Conservation (phyloP, 2,113 vertebrate genomes). For the Poeciliopsis turrubarensis region DNA sequence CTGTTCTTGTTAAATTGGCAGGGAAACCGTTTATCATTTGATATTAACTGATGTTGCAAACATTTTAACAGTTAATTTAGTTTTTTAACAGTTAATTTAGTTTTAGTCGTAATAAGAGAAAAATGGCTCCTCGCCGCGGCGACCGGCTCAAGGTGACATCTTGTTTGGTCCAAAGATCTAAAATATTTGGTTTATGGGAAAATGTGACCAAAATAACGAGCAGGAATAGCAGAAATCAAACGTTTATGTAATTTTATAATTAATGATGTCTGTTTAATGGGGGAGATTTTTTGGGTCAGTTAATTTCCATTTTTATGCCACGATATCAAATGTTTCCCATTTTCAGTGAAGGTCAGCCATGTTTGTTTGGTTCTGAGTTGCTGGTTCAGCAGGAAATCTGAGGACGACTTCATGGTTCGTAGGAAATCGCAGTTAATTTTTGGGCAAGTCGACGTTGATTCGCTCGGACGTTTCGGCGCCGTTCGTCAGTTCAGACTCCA, state of each 20-base stretch:
- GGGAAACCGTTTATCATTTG: background rate
- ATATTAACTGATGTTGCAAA: background rate
- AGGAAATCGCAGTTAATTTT: background rate
- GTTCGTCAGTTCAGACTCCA: background rate
- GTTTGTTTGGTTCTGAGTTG: background rate
- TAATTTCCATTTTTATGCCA: background rate
- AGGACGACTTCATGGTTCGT: background rate
- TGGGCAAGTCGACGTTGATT: too few species aligned
- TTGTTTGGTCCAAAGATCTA: background rate
- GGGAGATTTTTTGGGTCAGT: background rate
- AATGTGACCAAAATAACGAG: background rate
- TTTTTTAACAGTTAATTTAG: background rate
- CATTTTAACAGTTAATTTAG: background rate
- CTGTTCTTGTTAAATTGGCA: background rate
- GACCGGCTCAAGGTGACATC: background rate
- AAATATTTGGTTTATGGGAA: background rate
- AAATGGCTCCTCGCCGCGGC: background rate
- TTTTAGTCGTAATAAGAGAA: background rate
- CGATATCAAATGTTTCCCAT: background rate
- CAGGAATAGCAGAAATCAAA: background rate
- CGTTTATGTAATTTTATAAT: background rate
- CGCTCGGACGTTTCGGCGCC: background rate
- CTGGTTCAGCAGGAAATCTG: background rate
- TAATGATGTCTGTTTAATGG: background rate
- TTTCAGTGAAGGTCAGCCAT: background rate